A percentile compares a stretch with the other conserved stretches of the same genome.
These are phyloP conservation scores for Parnassius mnemosyne DNA, from an alignment of 2,888 invertebrate genomes.

Conservation along the genomic window DNA sequence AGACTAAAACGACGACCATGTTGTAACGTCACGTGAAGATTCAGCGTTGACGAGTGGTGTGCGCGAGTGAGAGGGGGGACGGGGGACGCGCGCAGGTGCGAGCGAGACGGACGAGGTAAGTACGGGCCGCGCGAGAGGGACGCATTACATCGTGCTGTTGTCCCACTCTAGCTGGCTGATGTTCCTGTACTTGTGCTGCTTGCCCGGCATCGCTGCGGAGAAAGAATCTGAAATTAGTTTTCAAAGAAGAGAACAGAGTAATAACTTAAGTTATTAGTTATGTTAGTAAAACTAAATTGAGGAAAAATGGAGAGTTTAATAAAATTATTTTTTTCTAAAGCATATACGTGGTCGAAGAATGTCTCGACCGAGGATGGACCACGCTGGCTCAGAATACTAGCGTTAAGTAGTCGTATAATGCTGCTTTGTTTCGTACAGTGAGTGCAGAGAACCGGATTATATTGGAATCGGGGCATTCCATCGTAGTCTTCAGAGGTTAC, in stretches of 20 bases:
- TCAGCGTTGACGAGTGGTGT: neutral
- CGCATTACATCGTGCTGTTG: slow-evolving; percentile 87
- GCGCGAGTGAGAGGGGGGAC: slow-evolving; percentile 21
- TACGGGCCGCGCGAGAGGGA: slow-evolving; percentile 35
- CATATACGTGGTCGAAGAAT: no score
- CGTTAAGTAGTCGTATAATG: no score
- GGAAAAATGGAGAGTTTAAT: no score
- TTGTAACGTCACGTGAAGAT: neutral
- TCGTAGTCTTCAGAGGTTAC: no score
- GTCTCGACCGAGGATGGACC: no score
- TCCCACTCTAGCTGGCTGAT: slow-evolving; percentile 90
- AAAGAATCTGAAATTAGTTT: slow-evolving; percentile 5
- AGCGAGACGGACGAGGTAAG: slow-evolving; percentile 43
- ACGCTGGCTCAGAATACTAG: no score
- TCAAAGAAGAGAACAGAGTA: neutral
- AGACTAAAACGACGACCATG: neutral
- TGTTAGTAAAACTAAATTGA: no score
- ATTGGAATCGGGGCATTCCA: no score
- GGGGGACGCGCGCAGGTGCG: slow-evolving; percentile 31
- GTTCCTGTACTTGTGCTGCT: slow-evolving; percentile 84
- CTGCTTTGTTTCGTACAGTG: no score
- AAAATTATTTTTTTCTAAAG: no score
- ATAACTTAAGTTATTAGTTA: no score
- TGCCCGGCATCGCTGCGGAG: slow-evolving; percentile 67
- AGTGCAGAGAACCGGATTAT: no score